phyloP scores from a whole-genome alignment of 2,888 invertebrate species.

The Erannis defoliaria region DNA sequence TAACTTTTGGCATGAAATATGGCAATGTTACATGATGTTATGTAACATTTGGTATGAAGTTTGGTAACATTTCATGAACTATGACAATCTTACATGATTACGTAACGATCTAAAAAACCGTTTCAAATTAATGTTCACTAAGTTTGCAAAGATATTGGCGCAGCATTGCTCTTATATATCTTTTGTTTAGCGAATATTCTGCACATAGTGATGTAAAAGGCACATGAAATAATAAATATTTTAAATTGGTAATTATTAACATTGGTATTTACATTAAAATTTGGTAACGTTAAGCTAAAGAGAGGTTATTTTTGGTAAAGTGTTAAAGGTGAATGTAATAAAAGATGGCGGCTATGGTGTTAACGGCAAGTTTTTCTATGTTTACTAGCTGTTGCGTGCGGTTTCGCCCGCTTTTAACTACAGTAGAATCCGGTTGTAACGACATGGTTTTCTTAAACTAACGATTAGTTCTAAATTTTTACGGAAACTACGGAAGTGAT shows the following conservation, averaged over 20 bases:
- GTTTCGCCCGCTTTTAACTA: neutral
- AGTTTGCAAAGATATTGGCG: too few species aligned
- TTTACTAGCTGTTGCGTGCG: neutral
- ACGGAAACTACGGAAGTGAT: too few species aligned
- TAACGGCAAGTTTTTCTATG: slow-evolving; percentile 13
- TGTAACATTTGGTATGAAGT: neutral
- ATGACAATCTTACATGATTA: too few species aligned
- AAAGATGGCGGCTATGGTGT: neutral
- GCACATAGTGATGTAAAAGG: slow-evolving; percentile 24
- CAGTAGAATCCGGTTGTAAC: neutral
- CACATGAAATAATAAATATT: slow-evolving; percentile 8
- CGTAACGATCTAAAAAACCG: too few species aligned
- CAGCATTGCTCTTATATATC: neutral
- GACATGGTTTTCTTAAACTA: neutral
- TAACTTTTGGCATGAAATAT: neutral
- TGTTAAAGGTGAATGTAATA: slow-evolving; percentile 16
- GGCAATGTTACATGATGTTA: neutral
- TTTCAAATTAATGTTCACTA: too few species aligned
- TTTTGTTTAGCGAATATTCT: slow-evolving; percentile 6
- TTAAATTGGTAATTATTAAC: slow-evolving; percentile 5
- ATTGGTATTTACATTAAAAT: slow-evolving; percentile 8
- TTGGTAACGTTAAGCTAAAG: slow-evolving; percentile 26
- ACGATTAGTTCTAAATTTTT: too few species aligned
- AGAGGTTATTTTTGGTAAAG: slow-evolving; percentile 36
- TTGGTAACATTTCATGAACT: neutral